Evolutionary conservation across 1,140 invertebrate species (phyloP).

Genomic region (Dendroctonus valens): DNA sequence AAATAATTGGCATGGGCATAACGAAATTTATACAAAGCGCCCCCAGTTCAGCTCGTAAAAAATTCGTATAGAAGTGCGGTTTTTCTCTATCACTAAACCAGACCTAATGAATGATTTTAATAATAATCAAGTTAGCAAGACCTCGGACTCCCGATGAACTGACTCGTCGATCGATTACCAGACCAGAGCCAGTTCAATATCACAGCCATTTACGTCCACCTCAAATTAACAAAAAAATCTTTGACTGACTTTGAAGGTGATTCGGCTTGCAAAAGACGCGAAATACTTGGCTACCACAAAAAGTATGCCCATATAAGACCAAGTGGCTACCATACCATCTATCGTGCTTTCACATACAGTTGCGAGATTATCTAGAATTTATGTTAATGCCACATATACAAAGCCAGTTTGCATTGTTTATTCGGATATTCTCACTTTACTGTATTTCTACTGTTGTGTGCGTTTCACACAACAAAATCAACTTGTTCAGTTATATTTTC

Average conservation of each 20-base stretch:
- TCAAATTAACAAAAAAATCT: constrained; percentile 26
- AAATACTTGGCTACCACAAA: constrained; percentile 23
- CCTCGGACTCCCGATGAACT: neutral
- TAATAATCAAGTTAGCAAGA: neutral
- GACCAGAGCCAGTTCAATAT: constrained; percentile 18
- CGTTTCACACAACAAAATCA: no score
- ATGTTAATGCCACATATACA: no score
- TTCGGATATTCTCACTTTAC: no score
- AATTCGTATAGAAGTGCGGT: no score
- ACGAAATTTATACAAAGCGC: no score
- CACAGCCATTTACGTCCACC: constrained; percentile 24
- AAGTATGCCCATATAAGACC: constrained; percentile 28
- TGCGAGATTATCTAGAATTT: no score
- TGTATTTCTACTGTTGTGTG: no score
- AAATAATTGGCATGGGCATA: no score
- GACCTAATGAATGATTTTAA: constrained; percentile 2
- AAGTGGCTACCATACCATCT: neutral
- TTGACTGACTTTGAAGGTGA: constrained; percentile 30
- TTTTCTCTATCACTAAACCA: no score
- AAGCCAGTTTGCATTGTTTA: no score
- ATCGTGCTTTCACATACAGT: neutral
- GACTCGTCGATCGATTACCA: constrained; percentile 20
- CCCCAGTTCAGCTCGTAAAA: no score
- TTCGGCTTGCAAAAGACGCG: constrained; percentile 26
- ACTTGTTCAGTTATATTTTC: no score